These are phyloP conservation scores for Crotalus horridus DNA, from an alignment of 2,113 vertebrate species.

Conservation along the genomic window DNA sequence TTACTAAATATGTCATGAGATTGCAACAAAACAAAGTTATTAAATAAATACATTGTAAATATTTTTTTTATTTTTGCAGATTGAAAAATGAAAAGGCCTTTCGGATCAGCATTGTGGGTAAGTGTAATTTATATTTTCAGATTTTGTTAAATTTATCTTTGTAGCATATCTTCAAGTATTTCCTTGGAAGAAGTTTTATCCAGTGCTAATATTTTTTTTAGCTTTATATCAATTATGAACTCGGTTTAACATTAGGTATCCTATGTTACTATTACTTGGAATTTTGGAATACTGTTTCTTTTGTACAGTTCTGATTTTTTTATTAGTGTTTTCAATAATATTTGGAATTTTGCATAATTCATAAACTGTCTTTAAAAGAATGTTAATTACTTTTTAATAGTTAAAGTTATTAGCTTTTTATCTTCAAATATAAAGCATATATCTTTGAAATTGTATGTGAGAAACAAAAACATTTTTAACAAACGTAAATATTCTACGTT, in stretches of 20 bases:
- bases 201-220: background rate
- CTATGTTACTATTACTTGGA: background rate
- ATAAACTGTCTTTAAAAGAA: background rate
- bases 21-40: background rate
- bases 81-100: slow-evolving; percentile 85
- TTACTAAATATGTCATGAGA: background rate
- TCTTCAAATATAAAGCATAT: background rate
- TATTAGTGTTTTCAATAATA: background rate
- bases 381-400: background rate
- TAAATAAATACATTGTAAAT: background rate
- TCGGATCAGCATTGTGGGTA: slow-evolving; percentile 82
- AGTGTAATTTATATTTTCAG: slow-evolving; percentile 52
- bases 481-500: background rate
- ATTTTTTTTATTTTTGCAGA: slow-evolving; percentile 55
- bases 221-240: background rate
- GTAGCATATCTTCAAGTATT: background rate
- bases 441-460: background rate
- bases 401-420: background rate
- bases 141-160: background rate
- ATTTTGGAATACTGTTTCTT: background rate
- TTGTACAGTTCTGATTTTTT: background rate
- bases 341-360: background rate
- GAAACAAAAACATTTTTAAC: background rate
- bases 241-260: background rate
- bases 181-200: background rate